phyloP scores from a whole-genome alignment of 2,888 invertebrate genomes.

The Drosophila acutilabella region DNA sequence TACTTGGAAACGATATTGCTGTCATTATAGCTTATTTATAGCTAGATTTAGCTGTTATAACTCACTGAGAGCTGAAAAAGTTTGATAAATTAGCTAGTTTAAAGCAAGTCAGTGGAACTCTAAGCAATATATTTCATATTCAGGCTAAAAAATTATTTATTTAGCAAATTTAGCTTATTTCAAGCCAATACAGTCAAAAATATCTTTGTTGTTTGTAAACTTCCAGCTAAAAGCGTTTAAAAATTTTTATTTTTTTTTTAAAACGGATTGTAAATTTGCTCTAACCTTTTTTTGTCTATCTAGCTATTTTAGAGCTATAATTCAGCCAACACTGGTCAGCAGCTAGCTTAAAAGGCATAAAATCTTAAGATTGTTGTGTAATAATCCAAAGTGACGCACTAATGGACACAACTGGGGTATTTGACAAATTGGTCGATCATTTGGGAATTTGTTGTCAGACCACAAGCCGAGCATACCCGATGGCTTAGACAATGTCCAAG shows the following conservation, averaged over 20 bases:
- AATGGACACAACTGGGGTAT: constrained; percentile 37
- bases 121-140: no score
- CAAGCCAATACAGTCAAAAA: no score
- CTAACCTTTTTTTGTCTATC: background rate
- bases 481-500: background rate
- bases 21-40: background rate
- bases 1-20: background rate
- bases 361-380: constrained; percentile 50
- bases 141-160: no score
- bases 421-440: constrained; percentile 73
- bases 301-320: background rate
- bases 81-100: no score
- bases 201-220: no score
- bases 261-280: no score
- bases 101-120: no score
- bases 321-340: background rate
- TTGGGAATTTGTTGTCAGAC: constrained; percentile 44
- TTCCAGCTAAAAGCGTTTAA: no score
- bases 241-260: no score
- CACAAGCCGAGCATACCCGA: background rate
- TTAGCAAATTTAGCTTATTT: no score
- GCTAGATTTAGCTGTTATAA: no score
- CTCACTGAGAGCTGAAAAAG: no score
- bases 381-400: constrained; percentile 44
- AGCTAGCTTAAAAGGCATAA: background rate